phyloP scores from a whole-genome alignment of 1,140 invertebrate genomes.

The Drosophila tsacasi region DNA sequence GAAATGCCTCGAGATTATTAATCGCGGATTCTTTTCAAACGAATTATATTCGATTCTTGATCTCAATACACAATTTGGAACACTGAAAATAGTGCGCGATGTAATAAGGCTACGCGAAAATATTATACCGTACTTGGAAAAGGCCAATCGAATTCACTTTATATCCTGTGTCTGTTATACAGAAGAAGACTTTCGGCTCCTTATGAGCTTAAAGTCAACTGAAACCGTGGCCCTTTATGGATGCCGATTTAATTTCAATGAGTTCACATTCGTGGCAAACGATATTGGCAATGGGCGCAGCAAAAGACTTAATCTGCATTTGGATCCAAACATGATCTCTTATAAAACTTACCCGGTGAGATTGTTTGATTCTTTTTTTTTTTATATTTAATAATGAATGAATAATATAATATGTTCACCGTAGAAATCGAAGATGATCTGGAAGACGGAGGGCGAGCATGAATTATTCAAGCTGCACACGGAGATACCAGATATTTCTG shows the following conservation, averaged over 20 bases:
- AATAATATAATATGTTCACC: background rate
- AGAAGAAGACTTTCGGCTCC: background rate
- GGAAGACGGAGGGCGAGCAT: background rate
- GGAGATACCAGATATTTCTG: background rate
- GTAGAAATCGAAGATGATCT: background rate
- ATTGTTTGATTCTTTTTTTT: background rate
- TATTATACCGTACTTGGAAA: background rate
- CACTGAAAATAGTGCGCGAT: background rate
- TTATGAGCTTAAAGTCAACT: background rate
- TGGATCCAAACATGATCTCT: background rate
- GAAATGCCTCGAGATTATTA: background rate
- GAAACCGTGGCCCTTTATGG: background rate
- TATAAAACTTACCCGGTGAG: background rate
- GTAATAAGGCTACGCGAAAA: background rate
- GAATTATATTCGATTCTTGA: background rate
- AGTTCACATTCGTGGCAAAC: background rate
- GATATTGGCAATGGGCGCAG: background rate
- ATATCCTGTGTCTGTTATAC: background rate
- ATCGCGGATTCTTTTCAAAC: background rate
- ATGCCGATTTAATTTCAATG: background rate
- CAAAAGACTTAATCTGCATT: background rate
- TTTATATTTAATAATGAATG: background rate
- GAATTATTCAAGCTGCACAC: background rate
- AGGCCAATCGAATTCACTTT: background rate
- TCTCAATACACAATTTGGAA: background rate